Evolutionary conservation across 2,797 vertebrate genomes (phyloP), one percentile per base, ranked within the genome.

Genomic region (Phoxinus dragarum): DNA sequence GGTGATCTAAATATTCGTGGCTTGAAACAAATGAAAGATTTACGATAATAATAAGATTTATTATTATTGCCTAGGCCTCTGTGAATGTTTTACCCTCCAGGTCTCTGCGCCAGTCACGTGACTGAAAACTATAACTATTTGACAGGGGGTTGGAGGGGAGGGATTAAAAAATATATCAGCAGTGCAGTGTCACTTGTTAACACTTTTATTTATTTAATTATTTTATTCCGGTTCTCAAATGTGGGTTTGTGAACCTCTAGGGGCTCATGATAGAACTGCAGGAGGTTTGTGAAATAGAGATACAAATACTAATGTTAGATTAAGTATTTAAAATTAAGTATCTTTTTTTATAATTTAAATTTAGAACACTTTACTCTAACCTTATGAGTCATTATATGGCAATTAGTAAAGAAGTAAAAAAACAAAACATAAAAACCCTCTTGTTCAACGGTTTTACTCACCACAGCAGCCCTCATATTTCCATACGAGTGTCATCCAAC

Each of bases 231-330:
- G n/a, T 49, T 73, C 69, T 34, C 8, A 74, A 52, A 52, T 1
- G 1, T 17, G 27, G 27, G 40, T 61, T 59, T 82, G 81, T 44
- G 54, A 40, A n/a, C 44, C 68, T 54, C 81, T 74, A 83, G 81
- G 31, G 56, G 56, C 23, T 49, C 4, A 23, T 64, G 27, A 7
- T 19, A 59, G 31, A 82, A 66, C 21, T 34, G 54, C 54, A 74
- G 71, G 12, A 9, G 34, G 23, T 11, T 75, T 49, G 5, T n/a
- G 17, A 54, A 34, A 38, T 1, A 14, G 4, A 27, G 1, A 42
- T 1, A 44, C 16, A 82, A 47, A 82, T 23, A 40, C 6, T 17
- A n/a, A 31, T 12, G 5, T 23, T 49, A 74, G 16, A 54, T 14
- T 54, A n/a, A n/a, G n/a, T n/a, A n/a, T n/a, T n/a, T n/a, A n/a